Evolutionary conservation across 2,888 invertebrate genomes (phyloP).

Genomic region (Drosophila ustulata): DNA sequence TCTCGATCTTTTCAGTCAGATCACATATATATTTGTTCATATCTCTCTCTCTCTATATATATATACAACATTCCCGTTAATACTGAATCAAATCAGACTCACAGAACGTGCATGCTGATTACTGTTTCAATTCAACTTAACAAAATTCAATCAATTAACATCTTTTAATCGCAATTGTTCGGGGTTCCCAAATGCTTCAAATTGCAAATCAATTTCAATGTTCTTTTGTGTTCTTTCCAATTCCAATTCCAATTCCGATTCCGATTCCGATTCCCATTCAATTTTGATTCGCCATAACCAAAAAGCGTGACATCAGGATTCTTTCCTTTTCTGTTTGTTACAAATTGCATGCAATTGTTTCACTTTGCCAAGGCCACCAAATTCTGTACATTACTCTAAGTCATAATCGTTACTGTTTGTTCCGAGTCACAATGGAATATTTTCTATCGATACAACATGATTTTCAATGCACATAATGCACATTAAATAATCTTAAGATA

Average conservation of each 20-base stretch:
- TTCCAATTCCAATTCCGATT: background rate
- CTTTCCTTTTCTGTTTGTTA: background rate
- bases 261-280: conserved; percentile 6
- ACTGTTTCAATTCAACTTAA: conserved; percentile 9
- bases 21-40: conserved; percentile 12
- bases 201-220: conserved; percentile 12
- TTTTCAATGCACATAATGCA: background rate
- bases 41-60: background rate
- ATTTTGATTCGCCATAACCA: conserved; percentile 11
- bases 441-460: background rate
- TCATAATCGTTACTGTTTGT: background rate
- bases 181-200: conserved; percentile 27
- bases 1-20: conserved; percentile 36
- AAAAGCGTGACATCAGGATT: background rate
- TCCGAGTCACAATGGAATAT: background rate
- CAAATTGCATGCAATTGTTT: conserved; percentile 3
- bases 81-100: conserved; percentile 29
- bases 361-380: background rate
- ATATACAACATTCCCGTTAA: conserved; percentile 14
- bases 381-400: background rate
- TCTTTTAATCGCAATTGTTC: conserved; percentile 37
- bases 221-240: conserved; percentile 3
- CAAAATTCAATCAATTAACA: background rate
- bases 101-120: conserved; percentile 36
- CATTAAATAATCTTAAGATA: no score